These are phyloP conservation scores for Ophiodon elongatus DNA, from an alignment of 2,113 vertebrate species.

Conservation along the genomic window DNA sequence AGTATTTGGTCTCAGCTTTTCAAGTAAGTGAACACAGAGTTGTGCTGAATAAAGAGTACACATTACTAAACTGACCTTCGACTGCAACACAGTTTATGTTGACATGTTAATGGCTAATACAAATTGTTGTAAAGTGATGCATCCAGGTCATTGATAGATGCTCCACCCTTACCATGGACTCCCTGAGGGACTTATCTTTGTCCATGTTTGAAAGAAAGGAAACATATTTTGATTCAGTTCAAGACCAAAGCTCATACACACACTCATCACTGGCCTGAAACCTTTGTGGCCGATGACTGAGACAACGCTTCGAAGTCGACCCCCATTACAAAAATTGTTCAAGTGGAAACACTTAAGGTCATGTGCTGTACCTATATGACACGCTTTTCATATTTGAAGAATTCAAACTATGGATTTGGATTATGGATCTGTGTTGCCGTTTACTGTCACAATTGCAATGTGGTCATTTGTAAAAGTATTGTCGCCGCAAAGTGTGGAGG, in stretches of 20 bases:
- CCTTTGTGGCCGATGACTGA: not conserved
- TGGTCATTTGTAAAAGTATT: not conserved
- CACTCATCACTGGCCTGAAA: slow-evolving; percentile 11
- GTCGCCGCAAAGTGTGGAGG: no score
- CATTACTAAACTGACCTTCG: slow-evolving; percentile 7
- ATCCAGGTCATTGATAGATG: slow-evolving; percentile 29
- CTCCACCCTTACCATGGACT: not conserved
- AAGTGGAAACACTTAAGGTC: slow-evolving; percentile 26
- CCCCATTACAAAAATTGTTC: slow-evolving; percentile 11
- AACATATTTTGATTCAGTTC: slow-evolving; percentile 16
- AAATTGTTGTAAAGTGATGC: slow-evolving; percentile 23
- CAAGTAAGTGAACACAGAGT: not conserved
- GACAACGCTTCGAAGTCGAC: slow-evolving; percentile 1
- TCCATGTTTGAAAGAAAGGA: not conserved
- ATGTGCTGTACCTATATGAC: not conserved
- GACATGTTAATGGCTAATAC: slow-evolving; percentile 29
- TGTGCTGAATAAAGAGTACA: slow-evolving; percentile 9
- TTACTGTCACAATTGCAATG: slow-evolving; percentile 7
- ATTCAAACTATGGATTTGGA: not conserved
- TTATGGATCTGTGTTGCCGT: not conserved
- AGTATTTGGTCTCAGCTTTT: slow-evolving; percentile 13
- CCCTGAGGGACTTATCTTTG: slow-evolving; percentile 6
- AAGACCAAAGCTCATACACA: not conserved
- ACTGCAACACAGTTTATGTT: slow-evolving; percentile 23
- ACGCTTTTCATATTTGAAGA: not conserved